Evolutionary conservation across 2,888 invertebrate genomes (phyloP).

Genomic region (Leucania comma): DNA sequence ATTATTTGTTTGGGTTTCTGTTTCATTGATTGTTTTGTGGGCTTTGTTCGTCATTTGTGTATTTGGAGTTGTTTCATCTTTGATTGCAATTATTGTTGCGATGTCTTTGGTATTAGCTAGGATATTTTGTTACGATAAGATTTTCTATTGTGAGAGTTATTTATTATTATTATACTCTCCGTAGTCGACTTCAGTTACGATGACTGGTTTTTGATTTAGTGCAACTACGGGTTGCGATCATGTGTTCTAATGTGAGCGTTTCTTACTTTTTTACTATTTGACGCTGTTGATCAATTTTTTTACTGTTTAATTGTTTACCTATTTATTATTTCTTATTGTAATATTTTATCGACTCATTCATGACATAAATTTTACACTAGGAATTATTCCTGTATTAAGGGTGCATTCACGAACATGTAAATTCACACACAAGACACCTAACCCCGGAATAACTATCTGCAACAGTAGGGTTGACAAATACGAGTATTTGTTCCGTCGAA

Average conservation of each 20-base stretch:
- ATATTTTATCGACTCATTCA: neutral
- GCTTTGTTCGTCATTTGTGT: conserved; percentile 17
- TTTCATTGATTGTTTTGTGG: conserved; percentile 38
- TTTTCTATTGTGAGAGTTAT: neutral
- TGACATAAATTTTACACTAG: neutral
- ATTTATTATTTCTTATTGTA: neutral
- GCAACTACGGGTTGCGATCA: too few relatives aligned
- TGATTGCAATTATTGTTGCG: conserved; percentile 9
- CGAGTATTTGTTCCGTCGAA: too few relatives aligned
- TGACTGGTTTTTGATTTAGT: too few relatives aligned
- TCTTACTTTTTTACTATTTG: neutral
- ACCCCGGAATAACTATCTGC: too few relatives aligned
- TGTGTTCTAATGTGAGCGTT: too few relatives aligned
- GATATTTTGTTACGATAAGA: neutral
- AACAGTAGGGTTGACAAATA: too few relatives aligned
- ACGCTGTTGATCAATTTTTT: neutral
- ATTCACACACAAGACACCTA: too few relatives aligned
- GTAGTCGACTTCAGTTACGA: too few relatives aligned
- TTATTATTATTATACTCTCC: too few relatives aligned
- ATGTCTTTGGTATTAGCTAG: neutral
- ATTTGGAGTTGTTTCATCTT: conserved; percentile 5
- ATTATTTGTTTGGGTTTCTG: conserved; percentile 44
- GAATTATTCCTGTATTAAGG: too few relatives aligned
- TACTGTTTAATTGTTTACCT: too few relatives aligned
- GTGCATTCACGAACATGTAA: too few relatives aligned